A percentile compares a stretch with the other conserved stretches of the same genome.
Conservation (phyloP, 2,113 vertebrate genomes). For the Phycodurus eques region DNA sequence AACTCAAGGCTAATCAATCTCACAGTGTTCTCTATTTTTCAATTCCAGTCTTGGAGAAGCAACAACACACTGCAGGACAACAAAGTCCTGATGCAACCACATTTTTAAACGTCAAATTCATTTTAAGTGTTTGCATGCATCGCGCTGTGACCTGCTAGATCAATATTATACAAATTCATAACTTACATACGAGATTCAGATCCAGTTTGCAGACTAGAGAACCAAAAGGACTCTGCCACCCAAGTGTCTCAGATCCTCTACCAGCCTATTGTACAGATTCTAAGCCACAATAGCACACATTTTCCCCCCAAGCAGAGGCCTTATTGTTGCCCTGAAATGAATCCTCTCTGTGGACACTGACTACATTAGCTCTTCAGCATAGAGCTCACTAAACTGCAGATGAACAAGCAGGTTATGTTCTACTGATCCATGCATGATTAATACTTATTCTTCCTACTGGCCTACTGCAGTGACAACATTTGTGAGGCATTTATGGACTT, state of each 20-base stretch:
- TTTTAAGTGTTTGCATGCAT: slow-evolving; percentile 38
- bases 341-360: slow-evolving; percentile 67
- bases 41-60: slow-evolving; percentile 3
- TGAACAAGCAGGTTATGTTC: slow-evolving; percentile 49
- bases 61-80: slow-evolving; percentile 9
- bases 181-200: not conserved
- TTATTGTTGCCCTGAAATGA: slow-evolving; percentile 73
- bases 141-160: slow-evolving; percentile 10
- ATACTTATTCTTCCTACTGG: not conserved
- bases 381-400: slow-evolving; percentile 50
- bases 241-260: slow-evolving; percentile 51
- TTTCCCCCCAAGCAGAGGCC: slow-evolving; percentile 54
- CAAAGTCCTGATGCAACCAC: slow-evolving; percentile 12
- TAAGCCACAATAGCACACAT: slow-evolving; percentile 60
- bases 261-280: slow-evolving; percentile 59
- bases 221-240: slow-evolving; percentile 27
- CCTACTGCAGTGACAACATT: slow-evolving; percentile 12
- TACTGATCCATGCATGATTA: slow-evolving; percentile 51
- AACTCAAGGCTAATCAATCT: slow-evolving; percentile 66
- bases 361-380: slow-evolving; percentile 59
- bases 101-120: slow-evolving; percentile 15
- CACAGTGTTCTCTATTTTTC: slow-evolving; percentile 12
- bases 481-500: not conserved
- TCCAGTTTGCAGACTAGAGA: not conserved
- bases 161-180: not conserved